A percentile compares a stretch with the other conserved stretches of the same genome.
Evolutionary conservation across 2,797 vertebrate genomes (phyloP).

Genomic region (Scarus forsteni): DNA sequence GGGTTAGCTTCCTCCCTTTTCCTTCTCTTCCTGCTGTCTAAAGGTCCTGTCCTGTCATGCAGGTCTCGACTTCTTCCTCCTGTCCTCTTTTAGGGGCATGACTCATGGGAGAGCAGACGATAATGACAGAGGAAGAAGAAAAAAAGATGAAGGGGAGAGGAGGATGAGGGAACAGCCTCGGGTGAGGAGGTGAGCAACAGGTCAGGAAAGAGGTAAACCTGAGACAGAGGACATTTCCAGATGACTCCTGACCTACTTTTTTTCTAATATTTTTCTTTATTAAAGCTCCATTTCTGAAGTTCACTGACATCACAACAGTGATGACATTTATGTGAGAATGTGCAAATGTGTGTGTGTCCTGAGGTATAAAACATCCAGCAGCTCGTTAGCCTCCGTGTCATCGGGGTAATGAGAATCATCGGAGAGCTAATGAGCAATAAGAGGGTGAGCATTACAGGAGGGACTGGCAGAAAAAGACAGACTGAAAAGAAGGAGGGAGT

Average conservation of each 20-base stretch:
- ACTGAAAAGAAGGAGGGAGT: background rate
- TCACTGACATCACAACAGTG: conserved; percentile 3
- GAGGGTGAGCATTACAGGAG: conserved; percentile 48
- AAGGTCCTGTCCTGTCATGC: conserved; percentile 28
- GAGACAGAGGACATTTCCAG: background rate
- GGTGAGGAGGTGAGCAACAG: conserved; percentile 34
- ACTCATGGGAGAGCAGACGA: conserved; percentile 31
- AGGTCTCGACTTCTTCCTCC: conserved; percentile 56
- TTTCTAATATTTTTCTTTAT: background rate
- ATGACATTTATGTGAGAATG: conserved; percentile 36
- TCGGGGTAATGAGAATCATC: conserved; percentile 67
- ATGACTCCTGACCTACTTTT: background rate
- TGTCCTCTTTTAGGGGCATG: conserved; percentile 39
- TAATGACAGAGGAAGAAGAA: conserved; percentile 46
- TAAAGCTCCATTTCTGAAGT: conserved; percentile 1
- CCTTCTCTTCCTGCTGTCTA: conserved; percentile 36
- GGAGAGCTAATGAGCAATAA: conserved; percentile 62
- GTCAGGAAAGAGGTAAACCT: background rate
- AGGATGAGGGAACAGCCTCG: conserved; percentile 12
- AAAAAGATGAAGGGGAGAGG: conserved; percentile 27
- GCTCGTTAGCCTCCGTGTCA: conserved; percentile 61
- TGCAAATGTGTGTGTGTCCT: conserved; percentile 16
- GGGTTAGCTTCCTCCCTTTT: conserved; percentile 17
- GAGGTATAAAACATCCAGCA: conserved; percentile 46
- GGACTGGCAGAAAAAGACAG: conserved; percentile 28